Evolutionary conservation across 2,888 invertebrate genomes (phyloP), one percentile per base, ranked within the genome.

Genomic region (Drosophila pseudotalamancana): DNA sequence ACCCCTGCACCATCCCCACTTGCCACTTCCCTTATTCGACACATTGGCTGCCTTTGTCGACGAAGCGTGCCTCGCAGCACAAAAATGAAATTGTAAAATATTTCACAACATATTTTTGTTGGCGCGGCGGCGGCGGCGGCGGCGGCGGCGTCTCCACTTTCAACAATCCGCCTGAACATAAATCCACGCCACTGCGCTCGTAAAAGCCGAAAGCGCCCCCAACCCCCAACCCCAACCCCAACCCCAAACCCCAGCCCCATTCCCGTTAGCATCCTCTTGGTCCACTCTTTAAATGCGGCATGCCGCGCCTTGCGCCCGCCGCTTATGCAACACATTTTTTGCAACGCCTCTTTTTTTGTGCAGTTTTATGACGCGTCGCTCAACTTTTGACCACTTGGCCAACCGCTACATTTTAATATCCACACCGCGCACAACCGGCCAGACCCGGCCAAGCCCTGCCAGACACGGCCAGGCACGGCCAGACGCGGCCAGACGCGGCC

Each of bases 371-470:
- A 80, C 68, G 77, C 73, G 73, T 65, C 63, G 75, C 66, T 65
- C 70, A 81, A 85, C 73, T 81, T 81, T 82, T 85, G 83, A 81
- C 81, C 81, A 76, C 71, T 81, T 82, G 73, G 66, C 73, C 73
- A 51, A 81, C 81, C 83, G 82, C 86, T 79, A 85, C 82, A 81
- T 85, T 81, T 82, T 79, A 82, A 82, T 79, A 82, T 81, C 86
- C 73, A 71, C 77, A 68, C 64, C 69, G 60, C 25, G 32, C 32
- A 19, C 50, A 27, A 27, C 37, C 18, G 43, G 32, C 31, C n/a
- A 27, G 46, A 23, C 51, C 51, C 50, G 57, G 42, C 56, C 27
- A 19, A 50, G 54, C 51, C 46, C 51, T 32, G 27, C 48, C 27
- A 21, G 18, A 40, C 55, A 46, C 31, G 32, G 27, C 29, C 40